Percentiles rank a stretch among this genome's conserved stretches.
Conservation (phyloP, 2,888 invertebrate species). For the Calliphora vomitoria region DNA sequence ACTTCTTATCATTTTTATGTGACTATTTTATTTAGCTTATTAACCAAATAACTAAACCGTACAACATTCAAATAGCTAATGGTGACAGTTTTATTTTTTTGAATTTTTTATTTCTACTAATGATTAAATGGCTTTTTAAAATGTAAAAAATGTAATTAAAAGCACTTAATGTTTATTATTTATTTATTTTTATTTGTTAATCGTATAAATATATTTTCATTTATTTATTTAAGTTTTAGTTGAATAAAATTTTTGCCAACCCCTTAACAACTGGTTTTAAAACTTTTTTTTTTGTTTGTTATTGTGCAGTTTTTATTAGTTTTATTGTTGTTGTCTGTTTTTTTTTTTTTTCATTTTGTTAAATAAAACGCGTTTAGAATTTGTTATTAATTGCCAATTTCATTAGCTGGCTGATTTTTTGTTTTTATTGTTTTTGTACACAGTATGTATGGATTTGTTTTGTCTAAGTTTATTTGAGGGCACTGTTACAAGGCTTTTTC, state of each 20-base stretch:
- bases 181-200: background rate
- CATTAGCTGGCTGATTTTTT: conserved; percentile 37
- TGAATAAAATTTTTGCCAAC: background rate
- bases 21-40: background rate
- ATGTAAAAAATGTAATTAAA: conserved; percentile 29
- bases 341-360: background rate
- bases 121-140: conserved; percentile 8
- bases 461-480: conserved; percentile 80
- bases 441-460: conserved; percentile 47
- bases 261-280: conserved; percentile 21
- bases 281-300: conserved; percentile 9
- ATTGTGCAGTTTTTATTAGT: conserved; percentile 20
- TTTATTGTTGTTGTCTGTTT: conserved; percentile 6
- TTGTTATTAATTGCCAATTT: conserved; percentile 66
- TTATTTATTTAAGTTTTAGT: background rate
- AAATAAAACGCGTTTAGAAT: conserved; percentile 67
- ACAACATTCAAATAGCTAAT: background rate
- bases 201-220: conserved; percentile 5
- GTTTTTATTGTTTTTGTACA: conserved; percentile 47
- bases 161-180: conserved; percentile 21
- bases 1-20: background rate
- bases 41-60: background rate
- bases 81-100: background rate
- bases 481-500: conserved; percentile 81
- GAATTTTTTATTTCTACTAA: background rate